Evolutionary conservation across 2,888 invertebrate species (phyloP).

Genomic region (Plagiodera versicolora): DNA sequence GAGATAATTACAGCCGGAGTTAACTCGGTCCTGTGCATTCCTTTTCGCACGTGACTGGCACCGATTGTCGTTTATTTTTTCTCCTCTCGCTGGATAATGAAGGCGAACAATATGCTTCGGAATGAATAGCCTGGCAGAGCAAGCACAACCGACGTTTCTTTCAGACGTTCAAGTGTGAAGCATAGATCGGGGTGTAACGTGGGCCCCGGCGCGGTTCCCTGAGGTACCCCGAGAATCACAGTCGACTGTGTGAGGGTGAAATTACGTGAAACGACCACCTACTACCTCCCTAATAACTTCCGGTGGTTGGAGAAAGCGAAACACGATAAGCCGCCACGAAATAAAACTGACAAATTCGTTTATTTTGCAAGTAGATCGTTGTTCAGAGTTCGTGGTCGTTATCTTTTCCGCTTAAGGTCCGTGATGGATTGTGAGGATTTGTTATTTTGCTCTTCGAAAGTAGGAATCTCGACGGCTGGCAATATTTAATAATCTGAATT

Average conservation of each 20-base stretch:
- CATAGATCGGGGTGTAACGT: too few species aligned
- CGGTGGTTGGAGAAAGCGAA: background rate
- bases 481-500: constrained; percentile 48
- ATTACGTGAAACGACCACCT: constrained; percentile 25
- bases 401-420: constrained; percentile 34
- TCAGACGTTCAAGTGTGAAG: too few species aligned
- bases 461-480: constrained; percentile 35
- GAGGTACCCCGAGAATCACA: too few species aligned
- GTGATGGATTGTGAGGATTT: constrained; percentile 37
- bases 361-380: constrained; percentile 27
- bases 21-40: background rate
- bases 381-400: constrained; percentile 27
- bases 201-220: too few species aligned
- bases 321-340: constrained; percentile 9
- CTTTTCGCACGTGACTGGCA: background rate
- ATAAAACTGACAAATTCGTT: constrained; percentile 21
- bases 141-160: too few species aligned
- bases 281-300: constrained; percentile 19
- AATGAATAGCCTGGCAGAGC: too few species aligned
- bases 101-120: background rate
- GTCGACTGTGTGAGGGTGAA: too few species aligned
- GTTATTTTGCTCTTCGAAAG: constrained; percentile 37
- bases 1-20: background rate
- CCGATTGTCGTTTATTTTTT: background rate
- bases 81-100: background rate